These are phyloP conservation scores for Montipora foliosa DNA, from an alignment of 64 coral and sea anemone species.

Conservation along the genomic window DNA sequence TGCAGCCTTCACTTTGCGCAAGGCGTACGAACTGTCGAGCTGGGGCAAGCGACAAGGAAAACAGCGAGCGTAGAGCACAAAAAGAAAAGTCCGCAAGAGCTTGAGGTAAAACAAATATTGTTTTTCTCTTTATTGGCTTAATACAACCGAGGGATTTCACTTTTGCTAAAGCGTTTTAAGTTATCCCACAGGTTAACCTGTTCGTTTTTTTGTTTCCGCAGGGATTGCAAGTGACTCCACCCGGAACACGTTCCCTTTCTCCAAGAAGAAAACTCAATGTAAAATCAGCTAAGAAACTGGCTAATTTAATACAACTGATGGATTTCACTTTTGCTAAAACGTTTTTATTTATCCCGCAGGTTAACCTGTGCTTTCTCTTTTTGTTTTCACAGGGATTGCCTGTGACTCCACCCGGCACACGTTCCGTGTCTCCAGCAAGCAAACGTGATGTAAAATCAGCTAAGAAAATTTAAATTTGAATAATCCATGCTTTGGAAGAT, in stretches of 20 bases:
- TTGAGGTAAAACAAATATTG: background rate
- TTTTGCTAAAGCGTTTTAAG: no score
- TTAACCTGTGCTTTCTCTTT: background rate
- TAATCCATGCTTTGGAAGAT: background rate
- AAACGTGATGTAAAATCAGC: background rate
- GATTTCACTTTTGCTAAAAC: background rate
- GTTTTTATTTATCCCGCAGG: background rate
- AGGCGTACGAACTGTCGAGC: constrained; percentile 89
- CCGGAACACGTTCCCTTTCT: no score
- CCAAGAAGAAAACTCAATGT: no score
- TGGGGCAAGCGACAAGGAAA: constrained; percentile 87
- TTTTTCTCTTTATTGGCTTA: background rate
- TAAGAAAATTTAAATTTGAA: background rate
- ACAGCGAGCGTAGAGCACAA: constrained; percentile 69
- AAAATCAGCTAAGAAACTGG: no score
- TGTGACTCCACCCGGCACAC: background rate
- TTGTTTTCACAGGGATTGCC: background rate
- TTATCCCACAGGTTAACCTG: no score
- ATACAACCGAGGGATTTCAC: background rate
- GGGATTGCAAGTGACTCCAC: no score
- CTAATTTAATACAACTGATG: no score
- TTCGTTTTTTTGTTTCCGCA: no score
- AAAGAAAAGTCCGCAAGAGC: constrained; percentile 41
- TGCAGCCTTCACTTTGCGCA: constrained; percentile 97
- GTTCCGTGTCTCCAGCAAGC: background rate